phyloP scores from a whole-genome alignment of 2,113 vertebrate genomes.

The Echinops telfairi region DNA sequence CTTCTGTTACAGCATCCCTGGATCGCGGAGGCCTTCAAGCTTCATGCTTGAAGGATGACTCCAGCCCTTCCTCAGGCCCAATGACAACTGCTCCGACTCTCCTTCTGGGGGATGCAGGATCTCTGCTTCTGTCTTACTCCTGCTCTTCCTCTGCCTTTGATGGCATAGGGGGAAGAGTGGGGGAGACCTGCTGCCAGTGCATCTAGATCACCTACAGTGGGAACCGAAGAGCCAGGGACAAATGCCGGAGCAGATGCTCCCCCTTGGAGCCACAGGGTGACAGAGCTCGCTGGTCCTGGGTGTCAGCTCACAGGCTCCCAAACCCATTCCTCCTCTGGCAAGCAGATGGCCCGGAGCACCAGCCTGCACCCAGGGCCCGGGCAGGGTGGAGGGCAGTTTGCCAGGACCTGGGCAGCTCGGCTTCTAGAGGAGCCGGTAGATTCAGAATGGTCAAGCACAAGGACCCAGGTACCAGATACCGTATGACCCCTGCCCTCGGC shows the following conservation, averaged over 20 bases:
- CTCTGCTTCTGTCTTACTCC: not conserved
- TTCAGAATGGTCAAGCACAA: not conserved
- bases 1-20: not conserved
- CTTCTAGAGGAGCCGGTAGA: not conserved
- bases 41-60: accelerated
- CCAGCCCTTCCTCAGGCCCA: not conserved
- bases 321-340: not conserved
- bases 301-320: not conserved
- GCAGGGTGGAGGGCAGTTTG: not conserved
- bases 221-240: not conserved
- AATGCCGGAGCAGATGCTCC: not conserved
- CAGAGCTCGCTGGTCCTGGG: not conserved
- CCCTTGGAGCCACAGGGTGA: not conserved
- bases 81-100: not conserved
- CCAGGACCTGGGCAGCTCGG: not conserved
- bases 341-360: slow-evolving; percentile 53
- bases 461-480: not conserved
- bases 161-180: accelerated
- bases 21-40: not conserved
- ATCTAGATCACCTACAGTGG: not conserved
- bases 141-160: not conserved
- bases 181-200: not conserved
- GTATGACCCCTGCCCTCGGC: not conserved
- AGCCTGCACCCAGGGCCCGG: not conserved
- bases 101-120: not conserved